Percentiles rank a stretch among this genome's conserved stretches.
These are phyloP conservation scores for Eilema sororculum DNA, from an alignment of 2,888 invertebrate genomes.

Conservation along the genomic window DNA sequence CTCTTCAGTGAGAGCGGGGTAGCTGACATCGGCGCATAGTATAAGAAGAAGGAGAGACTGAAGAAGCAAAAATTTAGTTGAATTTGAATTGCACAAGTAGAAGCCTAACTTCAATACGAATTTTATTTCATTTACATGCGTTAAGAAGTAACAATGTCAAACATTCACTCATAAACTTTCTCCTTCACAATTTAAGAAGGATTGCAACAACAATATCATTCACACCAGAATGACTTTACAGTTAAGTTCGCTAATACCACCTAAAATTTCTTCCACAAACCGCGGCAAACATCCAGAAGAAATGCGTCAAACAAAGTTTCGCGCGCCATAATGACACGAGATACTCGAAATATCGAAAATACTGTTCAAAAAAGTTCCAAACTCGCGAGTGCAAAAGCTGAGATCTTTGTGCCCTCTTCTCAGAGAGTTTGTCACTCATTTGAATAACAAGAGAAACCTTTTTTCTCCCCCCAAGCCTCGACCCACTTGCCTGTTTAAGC, in stretches of 20 bases:
- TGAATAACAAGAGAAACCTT: slow-evolving; percentile 82
- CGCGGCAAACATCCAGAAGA: slow-evolving; percentile 9
- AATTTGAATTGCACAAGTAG: too few relatives aligned
- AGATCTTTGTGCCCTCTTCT: slow-evolving; percentile 60
- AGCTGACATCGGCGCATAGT: too few relatives aligned
- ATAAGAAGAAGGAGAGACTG: too few relatives aligned
- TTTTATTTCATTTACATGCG: too few relatives aligned
- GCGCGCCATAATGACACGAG: slow-evolving; percentile 31
- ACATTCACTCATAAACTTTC: background rate
- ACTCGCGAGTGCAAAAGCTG: slow-evolving; percentile 65
- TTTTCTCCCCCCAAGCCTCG: slow-evolving; percentile 57
- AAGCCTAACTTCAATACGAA: too few relatives aligned
- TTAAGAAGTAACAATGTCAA: background rate
- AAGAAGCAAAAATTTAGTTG: too few relatives aligned
- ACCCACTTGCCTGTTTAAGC: slow-evolving; percentile 26
- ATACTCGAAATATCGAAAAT: slow-evolving; percentile 56
- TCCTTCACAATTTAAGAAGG: background rate
- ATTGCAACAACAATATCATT: background rate
- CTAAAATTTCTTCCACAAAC: background rate
- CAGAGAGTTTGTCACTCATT: slow-evolving; percentile 75
- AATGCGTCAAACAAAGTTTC: slow-evolving; percentile 20
- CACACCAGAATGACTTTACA: background rate
- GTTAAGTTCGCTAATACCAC: slow-evolving; percentile 3
- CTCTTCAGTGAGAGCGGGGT: too few relatives aligned
- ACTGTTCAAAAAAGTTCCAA: slow-evolving; percentile 61